Evolutionary conservation across 2,113 vertebrate genomes (phyloP).

Genomic region (Aldabrachelys gigantea): DNA sequence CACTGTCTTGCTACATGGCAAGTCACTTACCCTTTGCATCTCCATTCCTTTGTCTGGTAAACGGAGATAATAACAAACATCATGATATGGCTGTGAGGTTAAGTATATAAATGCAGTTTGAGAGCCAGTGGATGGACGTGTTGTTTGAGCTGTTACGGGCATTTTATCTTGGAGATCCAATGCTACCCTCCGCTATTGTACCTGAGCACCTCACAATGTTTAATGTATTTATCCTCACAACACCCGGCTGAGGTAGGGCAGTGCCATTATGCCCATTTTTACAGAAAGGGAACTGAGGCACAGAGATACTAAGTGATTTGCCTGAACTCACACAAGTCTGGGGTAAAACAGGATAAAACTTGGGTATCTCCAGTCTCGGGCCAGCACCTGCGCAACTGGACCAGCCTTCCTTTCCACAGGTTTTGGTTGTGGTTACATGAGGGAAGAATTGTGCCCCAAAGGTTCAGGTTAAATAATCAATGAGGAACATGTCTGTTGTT

Average conservation of each 20-base stretch:
- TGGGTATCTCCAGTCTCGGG: background rate
- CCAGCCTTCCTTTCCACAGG: rapidly evolving
- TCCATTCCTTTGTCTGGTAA: background rate
- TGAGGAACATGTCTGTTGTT: background rate
- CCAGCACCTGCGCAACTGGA: background rate
- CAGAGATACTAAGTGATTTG: background rate
- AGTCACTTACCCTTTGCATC: background rate
- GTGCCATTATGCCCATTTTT: background rate
- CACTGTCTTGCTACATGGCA: background rate
- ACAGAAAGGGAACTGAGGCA: background rate
- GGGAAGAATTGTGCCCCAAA: background rate
- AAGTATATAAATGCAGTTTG: too few species aligned
- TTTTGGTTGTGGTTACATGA: background rate
- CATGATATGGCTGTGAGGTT: too few species aligned
- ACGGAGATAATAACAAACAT: too few species aligned
- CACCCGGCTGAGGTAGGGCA: background rate
- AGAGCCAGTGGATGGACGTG: too few species aligned
- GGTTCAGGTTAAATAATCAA: background rate
- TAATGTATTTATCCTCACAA: background rate
- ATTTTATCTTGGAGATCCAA: too few species aligned
- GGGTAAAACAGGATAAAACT: background rate
- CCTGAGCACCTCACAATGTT: too few species aligned
- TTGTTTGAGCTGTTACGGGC: too few species aligned
- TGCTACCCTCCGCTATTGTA: too few species aligned
- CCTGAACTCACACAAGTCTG: background rate